phyloP scores from a whole-genome alignment of 1,140 invertebrate genomes.

The Globodera ellingtonae region DNA sequence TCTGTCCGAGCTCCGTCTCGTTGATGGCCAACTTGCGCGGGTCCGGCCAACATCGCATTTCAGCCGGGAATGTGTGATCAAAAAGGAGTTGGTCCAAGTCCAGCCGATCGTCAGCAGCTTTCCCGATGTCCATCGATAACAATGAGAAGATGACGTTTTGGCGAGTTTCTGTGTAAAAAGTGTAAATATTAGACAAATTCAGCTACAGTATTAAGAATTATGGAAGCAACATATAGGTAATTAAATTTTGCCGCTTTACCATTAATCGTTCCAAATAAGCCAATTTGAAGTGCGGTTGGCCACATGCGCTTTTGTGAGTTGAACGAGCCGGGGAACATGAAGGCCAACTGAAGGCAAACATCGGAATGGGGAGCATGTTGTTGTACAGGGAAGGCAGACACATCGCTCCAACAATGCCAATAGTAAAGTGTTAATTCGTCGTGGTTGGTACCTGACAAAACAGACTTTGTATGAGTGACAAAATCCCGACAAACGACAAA shows the following conservation, averaged over 20 bases:
- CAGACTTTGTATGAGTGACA: neutral
- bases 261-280: neutral
- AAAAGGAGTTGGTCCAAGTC: neutral
- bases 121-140: neutral
- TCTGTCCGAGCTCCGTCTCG: neutral
- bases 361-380: neutral
- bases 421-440: slow-evolving; percentile 5
- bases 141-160: neutral
- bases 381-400: neutral
- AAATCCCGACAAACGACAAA: no score
- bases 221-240: no score
- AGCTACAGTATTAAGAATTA: no score
- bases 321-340: slow-evolving; percentile 4
- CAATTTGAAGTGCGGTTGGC: neutral
- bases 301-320: neutral
- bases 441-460: neutral
- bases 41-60: neutral
- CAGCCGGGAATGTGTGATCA: neutral
- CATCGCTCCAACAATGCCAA: slow-evolving; percentile 17
- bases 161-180: neutral
- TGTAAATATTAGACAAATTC: neutral
- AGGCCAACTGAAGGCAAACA: slow-evolving; percentile 13
- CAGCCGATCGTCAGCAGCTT: neutral
- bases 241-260: no score
- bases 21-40: neutral